A percentile compares a stretch with the other conserved stretches of the same genome.
phyloP scores from a whole-genome alignment of 2,797 vertebrate species.

The Lepus townsendii region DNA sequence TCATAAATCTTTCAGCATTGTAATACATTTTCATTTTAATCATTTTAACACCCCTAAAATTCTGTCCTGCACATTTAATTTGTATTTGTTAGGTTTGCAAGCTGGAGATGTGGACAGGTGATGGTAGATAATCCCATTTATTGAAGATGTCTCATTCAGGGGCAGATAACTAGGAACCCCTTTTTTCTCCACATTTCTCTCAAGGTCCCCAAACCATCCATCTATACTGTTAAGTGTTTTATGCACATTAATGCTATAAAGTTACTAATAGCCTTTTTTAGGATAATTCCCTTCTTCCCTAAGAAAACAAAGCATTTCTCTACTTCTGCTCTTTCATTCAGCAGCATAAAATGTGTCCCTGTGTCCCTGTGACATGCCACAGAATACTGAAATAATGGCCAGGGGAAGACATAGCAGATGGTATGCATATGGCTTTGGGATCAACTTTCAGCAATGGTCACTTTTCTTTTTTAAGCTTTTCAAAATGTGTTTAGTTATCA shows the following conservation, averaged over 20 bases:
- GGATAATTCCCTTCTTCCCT: neutral
- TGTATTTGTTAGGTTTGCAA: neutral
- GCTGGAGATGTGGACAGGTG: neutral
- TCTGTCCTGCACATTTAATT: slow-evolving; percentile 60
- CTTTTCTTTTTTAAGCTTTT: neutral
- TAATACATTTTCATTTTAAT: slow-evolving; percentile 65
- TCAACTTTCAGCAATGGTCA: slow-evolving; percentile 24
- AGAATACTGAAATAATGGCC: slow-evolving; percentile 35
- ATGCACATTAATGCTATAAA: neutral
- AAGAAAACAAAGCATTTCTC: neutral
- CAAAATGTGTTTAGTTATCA: slow-evolving; percentile 64
- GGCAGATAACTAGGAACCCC: neutral
- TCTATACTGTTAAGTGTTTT: neutral
- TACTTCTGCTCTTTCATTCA: neutral
- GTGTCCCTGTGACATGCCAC: neutral
- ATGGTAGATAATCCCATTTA: neutral
- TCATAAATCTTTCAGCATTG: slow-evolving; percentile 66
- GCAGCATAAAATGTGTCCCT: slow-evolving; percentile 9
- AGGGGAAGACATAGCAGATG: slow-evolving; percentile 60
- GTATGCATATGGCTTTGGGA: slow-evolving; percentile 19
- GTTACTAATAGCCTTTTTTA: neutral
- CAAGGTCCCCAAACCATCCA: neutral
- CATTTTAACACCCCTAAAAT: slow-evolving; percentile 65
- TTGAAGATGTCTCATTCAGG: neutral
- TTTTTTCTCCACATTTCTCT: neutral